These are phyloP conservation scores for Craterocephalus amniculus DNA, from an alignment of 2,797 vertebrate species.

Conservation along the genomic window DNA sequence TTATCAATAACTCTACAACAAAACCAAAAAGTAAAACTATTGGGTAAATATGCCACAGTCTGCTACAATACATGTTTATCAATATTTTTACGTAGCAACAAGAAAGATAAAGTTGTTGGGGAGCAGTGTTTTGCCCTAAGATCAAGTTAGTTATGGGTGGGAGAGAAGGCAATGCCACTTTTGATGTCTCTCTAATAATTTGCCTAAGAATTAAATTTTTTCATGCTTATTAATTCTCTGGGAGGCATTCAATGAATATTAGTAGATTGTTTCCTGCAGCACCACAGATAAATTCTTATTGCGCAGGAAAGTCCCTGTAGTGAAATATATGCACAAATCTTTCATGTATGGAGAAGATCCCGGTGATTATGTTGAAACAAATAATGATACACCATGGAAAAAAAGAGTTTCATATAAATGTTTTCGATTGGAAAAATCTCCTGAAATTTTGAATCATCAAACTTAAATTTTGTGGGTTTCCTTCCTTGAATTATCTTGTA, in stretches of 20 bases:
- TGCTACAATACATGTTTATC: background rate
- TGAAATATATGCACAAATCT: background rate
- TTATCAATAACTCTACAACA: too few relatives aligned
- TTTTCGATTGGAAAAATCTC: too few relatives aligned
- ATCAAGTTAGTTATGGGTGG: background rate
- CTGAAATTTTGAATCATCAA: background rate
- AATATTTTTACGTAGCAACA: constrained; percentile 1
- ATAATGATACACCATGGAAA: background rate
- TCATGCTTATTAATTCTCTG: background rate
- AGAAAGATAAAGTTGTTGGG: too few relatives aligned
- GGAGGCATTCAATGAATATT: background rate
- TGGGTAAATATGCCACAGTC: too few relatives aligned
- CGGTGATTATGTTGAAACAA: background rate
- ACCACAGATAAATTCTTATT: background rate
- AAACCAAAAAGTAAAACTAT: too few relatives aligned
- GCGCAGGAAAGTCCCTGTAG: background rate
- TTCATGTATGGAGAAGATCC: background rate
- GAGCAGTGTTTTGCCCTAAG: background rate
- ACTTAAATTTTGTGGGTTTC: too few relatives aligned
- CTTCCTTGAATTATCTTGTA: background rate
- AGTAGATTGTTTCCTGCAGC: background rate
- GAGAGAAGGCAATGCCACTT: background rate
- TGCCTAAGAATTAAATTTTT: background rate
- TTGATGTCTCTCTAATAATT: background rate
- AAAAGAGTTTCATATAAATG: too few relatives aligned